A percentile compares a stretch with the other conserved stretches of the same genome.
phyloP scores from a whole-genome alignment of 2,797 vertebrate species.

The Florisuga fusca region DNA sequence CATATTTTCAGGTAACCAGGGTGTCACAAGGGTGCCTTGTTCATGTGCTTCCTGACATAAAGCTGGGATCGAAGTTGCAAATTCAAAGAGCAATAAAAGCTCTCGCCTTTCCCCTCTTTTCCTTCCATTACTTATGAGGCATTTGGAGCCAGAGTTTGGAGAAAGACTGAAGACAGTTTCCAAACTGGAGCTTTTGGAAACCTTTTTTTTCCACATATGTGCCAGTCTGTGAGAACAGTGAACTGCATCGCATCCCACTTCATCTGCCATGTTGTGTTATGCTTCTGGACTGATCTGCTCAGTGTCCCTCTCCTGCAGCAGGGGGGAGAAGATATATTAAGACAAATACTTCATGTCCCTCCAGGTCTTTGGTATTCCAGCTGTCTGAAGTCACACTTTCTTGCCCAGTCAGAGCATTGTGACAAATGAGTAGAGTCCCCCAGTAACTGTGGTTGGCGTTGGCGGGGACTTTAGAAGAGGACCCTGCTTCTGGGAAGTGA shows the following conservation, averaged over 20 bases:
- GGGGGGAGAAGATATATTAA: not conserved
- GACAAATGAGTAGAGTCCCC: not conserved
- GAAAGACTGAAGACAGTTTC: not conserved
- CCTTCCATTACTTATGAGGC: not conserved
- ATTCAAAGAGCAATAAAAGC: not conserved
- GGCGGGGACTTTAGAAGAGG: not conserved
- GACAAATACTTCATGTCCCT: not conserved
- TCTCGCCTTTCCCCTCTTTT: not conserved
- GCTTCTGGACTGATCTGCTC: not conserved
- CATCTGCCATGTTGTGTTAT: not conserved
- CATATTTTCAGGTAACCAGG: not conserved
- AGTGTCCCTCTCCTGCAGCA: not conserved
- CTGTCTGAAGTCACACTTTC: constrained; percentile 5
- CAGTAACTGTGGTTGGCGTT: not conserved
- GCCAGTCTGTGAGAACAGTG: not conserved
- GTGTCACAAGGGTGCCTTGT: not conserved
- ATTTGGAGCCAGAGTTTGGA: not conserved
- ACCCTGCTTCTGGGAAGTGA: constrained; percentile 1
- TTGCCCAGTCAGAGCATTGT: not conserved
- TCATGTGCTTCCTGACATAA: not conserved
- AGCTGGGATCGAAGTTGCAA: not conserved
- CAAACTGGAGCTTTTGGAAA: not conserved
- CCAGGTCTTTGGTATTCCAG: constrained; percentile 27
- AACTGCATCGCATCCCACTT: not conserved
- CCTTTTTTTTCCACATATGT: constrained; percentile 14